phyloP scores from a whole-genome alignment of 2,113 vertebrate species.

The Heterotis niloticus region DNA sequence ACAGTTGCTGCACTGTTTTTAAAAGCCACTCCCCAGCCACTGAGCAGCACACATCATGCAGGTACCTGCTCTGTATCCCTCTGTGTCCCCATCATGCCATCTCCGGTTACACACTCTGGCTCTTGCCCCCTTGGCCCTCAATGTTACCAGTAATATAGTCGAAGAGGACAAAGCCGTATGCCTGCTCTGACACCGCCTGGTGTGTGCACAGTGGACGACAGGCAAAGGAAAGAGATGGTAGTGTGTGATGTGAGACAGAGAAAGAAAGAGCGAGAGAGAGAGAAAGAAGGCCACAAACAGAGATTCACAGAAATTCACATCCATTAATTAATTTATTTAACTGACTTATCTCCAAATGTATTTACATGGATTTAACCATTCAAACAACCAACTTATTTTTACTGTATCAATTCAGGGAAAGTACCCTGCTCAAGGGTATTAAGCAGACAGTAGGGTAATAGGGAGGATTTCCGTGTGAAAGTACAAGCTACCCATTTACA shows the following conservation, averaged over 20 bases:
- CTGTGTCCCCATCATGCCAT: slow-evolving; percentile 7
- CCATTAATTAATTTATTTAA: neutral
- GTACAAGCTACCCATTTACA: no score
- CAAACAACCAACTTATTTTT: no score
- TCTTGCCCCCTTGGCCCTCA: slow-evolving; percentile 60
- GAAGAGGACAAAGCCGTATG: slow-evolving; percentile 76
- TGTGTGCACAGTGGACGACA: neutral
- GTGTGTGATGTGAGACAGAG: slow-evolving; percentile 24
- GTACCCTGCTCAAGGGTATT: no score
- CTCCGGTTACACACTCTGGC: slow-evolving; percentile 44
- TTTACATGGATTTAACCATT: no score
- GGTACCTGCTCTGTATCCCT: slow-evolving; percentile 42
- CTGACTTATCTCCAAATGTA: no score
- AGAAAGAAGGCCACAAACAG: slow-evolving; percentile 21
- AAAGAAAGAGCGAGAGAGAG: slow-evolving; percentile 18
- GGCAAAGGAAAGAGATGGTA: neutral
- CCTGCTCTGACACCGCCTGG: slow-evolving; percentile 66
- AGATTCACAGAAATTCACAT: neutral
- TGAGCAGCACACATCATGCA: neutral
- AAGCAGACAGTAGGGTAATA: no score
- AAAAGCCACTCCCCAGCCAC: no score
- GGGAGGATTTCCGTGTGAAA: no score
- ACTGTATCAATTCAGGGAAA: no score
- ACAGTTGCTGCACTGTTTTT: no score
- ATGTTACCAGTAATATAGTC: slow-evolving; percentile 74